phyloP scores from a whole-genome alignment of 2,888 invertebrate species.

The Ptychoptera contaminata region DNA sequence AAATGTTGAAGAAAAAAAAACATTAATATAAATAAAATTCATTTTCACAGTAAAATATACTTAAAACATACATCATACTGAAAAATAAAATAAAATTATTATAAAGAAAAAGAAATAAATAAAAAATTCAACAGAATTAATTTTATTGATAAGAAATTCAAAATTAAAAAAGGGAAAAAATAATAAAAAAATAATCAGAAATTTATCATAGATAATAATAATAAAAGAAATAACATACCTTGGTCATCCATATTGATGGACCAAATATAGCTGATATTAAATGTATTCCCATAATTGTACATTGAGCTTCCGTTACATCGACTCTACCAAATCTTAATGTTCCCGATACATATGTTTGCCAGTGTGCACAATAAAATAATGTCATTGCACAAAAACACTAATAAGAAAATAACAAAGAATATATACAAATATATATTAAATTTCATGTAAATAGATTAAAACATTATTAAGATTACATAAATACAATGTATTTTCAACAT shows the following conservation, averaged over 20 bases:
- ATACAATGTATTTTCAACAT: too few relatives aligned
- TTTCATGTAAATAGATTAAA: neutral
- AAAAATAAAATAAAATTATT: neutral
- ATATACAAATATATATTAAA: neutral
- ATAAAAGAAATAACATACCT: slow-evolving; percentile 33
- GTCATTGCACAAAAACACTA: slow-evolving; percentile 90
- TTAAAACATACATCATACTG: too few relatives aligned
- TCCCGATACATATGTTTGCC: slow-evolving; percentile 98
- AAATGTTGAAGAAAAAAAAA: too few relatives aligned
- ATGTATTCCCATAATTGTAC: slow-evolving; percentile 79
- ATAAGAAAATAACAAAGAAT: slow-evolving; percentile 18
- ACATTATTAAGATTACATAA: too few relatives aligned
- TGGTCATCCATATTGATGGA: slow-evolving; percentile 67
- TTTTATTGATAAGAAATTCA: neutral
- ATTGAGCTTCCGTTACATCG: slow-evolving; percentile 98
- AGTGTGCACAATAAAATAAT: slow-evolving; percentile 96
- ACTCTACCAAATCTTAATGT: slow-evolving; percentile 78
- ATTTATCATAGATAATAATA: neutral
- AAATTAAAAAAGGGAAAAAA: neutral
- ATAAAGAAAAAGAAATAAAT: neutral
- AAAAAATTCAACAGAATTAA: too few relatives aligned
- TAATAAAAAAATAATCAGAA: too few relatives aligned
- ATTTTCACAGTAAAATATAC: too few relatives aligned
- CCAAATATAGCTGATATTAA: slow-evolving; percentile 77
- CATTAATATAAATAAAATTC: too few relatives aligned